phyloP scores from a whole-genome alignment of 2,113 vertebrate genomes.

The Dascyllus trimaculatus region DNA sequence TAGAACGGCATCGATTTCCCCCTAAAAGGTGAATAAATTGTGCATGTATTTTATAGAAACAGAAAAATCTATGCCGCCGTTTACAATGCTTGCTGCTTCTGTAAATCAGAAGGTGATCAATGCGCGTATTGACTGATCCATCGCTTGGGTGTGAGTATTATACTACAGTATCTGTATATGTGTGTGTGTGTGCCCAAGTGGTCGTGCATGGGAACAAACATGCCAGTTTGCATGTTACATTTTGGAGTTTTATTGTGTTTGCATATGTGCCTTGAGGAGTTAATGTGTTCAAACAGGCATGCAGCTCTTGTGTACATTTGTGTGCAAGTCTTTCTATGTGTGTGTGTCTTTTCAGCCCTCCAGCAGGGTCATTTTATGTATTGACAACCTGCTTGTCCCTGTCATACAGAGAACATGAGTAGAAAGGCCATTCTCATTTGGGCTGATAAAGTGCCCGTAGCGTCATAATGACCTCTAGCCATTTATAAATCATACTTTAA shows the following conservation, averaged over 20 bases:
- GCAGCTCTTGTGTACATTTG: slow-evolving; percentile 10
- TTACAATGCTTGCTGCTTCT: slow-evolving; percentile 74
- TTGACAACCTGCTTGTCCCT: slow-evolving; percentile 81
- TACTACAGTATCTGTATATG: slow-evolving; percentile 6
- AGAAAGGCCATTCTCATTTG: slow-evolving; percentile 83
- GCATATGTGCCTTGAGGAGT: background rate
- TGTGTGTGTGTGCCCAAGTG: background rate
- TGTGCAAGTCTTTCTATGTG: background rate
- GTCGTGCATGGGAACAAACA: background rate
- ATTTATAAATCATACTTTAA: slow-evolving; percentile 84
- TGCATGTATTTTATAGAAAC: slow-evolving; percentile 73
- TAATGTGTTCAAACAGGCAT: slow-evolving; percentile 20
- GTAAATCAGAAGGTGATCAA: slow-evolving; percentile 80
- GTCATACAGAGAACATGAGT: slow-evolving; percentile 76
- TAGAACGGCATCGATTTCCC: slow-evolving; percentile 66
- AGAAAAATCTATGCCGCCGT: slow-evolving; percentile 82
- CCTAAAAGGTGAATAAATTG: slow-evolving; percentile 76
- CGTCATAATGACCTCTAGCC: slow-evolving; percentile 75
- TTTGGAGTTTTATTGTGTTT: background rate
- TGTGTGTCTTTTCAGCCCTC: slow-evolving; percentile 51
- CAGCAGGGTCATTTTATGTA: slow-evolving; percentile 78
- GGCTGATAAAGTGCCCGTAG: slow-evolving; percentile 71
- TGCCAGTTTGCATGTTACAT: background rate
- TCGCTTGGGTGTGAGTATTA: slow-evolving; percentile 52
- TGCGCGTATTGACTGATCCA: slow-evolving; percentile 75